Base-by-base conservation (phyloP, 2,888 invertebrate genomes). In the Diaprepes abbreviatus region DNA sequence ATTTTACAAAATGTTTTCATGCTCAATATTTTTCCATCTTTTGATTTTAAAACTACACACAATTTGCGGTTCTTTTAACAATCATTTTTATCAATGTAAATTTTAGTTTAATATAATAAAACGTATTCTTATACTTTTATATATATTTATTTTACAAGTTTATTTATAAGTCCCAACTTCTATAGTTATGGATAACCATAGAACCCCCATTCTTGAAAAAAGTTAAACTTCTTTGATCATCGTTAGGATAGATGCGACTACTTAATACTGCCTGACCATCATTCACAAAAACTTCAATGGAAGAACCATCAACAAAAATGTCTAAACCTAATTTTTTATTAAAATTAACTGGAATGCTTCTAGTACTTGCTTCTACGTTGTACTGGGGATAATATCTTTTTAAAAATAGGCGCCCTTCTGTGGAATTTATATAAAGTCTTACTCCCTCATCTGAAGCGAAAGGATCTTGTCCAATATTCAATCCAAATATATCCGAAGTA, bases 291-390 rank as follows among this genome's bases (percentile, higher is more conserved):
- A 74, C 59, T 55, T 74, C 74, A 7, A 74, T 58, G 1, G 74
- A 74, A 10, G 74, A 74, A 7, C 65, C 48, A 58, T 74, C 74
- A 66, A 78, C 70, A 66, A 77, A 76, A 67, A 78, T 71, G 71
- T 76, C 74, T 71, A 74, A 0, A 21, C 19, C 14, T 28, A 70
- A 55, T 6, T 21, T n/a, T 33, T 19, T 10, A 14, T 33, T 40
- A 16, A 64, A 12, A 50, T 48, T 28, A 10, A 66, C 36, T 2
- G 50, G 14, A 81, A 79, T 0, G n/a, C 63, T 63, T 52, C 70
- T 59, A n/a, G 21, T 21, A 10, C 43, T 60, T 19, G 28, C 14
- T n/a, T 0, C 12, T 1, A 70, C 28, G 14, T 52, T 55, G 16
- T 55, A 59, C 0, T 38, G 4, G 4, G 66, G 70, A 55, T 70